Conservation (phyloP, 2,888 invertebrate species). For the Andrena haemorrhoa region DNA sequence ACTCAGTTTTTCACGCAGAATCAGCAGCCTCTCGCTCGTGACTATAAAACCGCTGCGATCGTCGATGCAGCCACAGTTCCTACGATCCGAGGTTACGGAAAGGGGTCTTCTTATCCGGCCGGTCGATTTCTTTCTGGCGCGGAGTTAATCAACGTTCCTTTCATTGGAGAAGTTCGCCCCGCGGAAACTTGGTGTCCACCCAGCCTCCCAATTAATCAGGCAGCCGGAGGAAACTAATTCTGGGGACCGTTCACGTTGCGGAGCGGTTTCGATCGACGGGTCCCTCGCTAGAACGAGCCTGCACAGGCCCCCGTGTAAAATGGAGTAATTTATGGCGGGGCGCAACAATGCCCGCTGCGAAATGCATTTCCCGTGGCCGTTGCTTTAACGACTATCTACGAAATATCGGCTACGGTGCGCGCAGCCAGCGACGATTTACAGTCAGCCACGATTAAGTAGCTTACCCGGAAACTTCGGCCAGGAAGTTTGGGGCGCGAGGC, state of each 20-base stretch:
- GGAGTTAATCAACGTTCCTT: too few relatives aligned
- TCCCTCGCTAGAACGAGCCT: slow-evolving; percentile 29
- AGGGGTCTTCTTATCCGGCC: too few relatives aligned
- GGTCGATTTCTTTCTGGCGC: too few relatives aligned
- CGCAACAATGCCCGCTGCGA: slow-evolving; percentile 50
- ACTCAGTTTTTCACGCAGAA: too few relatives aligned
- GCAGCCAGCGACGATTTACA: slow-evolving; percentile 67
- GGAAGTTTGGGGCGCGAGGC: slow-evolving; percentile 58
- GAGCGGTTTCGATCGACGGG: slow-evolving; percentile 14
- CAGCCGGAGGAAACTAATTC: slow-evolving; percentile 19
- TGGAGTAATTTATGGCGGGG: slow-evolving; percentile 49
- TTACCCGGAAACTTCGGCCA: slow-evolving; percentile 64
- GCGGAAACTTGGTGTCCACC: too few relatives aligned
- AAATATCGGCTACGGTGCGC: slow-evolving; percentile 65
- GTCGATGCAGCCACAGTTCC: too few relatives aligned
- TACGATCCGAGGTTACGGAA: too few relatives aligned
- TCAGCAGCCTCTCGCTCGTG: too few relatives aligned
- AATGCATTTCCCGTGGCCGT: slow-evolving; percentile 42
- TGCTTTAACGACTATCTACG: slow-evolving; percentile 52
- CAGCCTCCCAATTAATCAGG: slow-evolving; percentile 11
- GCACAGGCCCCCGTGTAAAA: slow-evolving; percentile 32
- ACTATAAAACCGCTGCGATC: too few relatives aligned
- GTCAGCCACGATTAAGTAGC: slow-evolving; percentile 72
- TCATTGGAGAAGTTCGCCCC: too few relatives aligned
- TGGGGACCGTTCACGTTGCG: not conserved